Conservation (phyloP, 2,797 vertebrate genomes). For the Cephalopachus bancanus region DNA sequence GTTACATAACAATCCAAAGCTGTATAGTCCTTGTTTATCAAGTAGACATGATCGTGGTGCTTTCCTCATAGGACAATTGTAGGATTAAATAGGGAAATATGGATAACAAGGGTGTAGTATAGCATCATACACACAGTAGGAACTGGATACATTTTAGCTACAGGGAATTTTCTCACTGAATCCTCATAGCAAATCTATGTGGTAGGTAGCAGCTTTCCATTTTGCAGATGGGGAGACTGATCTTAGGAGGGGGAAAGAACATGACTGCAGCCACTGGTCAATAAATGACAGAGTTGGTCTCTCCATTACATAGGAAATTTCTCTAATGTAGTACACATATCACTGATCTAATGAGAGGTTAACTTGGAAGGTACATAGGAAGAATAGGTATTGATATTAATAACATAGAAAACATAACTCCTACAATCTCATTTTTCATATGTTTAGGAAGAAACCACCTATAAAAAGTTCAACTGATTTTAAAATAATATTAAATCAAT, state of each 20-base stretch:
- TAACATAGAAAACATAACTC: neutral
- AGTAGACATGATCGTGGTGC: neutral
- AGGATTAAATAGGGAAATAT: neutral
- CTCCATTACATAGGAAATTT: neutral
- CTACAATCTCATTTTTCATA: neutral
- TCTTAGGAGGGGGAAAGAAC: neutral
- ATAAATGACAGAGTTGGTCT: neutral
- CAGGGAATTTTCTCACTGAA: neutral
- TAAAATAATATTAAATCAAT: conserved; percentile 22
- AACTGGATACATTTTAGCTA: neutral
- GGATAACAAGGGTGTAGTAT: neutral
- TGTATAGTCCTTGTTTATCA: neutral
- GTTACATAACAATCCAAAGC: neutral
- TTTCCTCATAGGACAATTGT: neutral
- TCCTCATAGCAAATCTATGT: neutral
- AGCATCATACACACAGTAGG: neutral
- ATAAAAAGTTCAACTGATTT: conserved; percentile 3
- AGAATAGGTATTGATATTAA: neutral
- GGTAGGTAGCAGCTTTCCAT: neutral
- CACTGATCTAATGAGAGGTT: neutral
- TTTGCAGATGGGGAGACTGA: neutral
- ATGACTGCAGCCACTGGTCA: neutral
- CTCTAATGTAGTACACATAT: neutral
- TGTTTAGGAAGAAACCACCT: conserved; percentile 6
- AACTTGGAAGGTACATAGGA: neutral